Conservation (phyloP, 1,140 invertebrate species). For the Pseudomyrmex sp. region DNA sequence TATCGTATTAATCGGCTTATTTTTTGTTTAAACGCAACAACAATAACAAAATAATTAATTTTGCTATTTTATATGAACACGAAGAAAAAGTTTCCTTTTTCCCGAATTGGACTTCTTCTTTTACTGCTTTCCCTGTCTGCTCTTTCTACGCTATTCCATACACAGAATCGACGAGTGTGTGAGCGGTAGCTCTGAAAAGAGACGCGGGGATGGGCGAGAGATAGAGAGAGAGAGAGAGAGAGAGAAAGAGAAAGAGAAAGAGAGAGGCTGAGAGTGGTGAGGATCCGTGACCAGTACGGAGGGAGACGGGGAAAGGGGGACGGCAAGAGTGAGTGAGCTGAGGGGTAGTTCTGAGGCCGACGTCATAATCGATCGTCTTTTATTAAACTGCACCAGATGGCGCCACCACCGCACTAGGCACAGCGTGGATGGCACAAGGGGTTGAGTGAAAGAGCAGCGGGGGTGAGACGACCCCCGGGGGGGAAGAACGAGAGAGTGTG, state of each 20-base stretch:
- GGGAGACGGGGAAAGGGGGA: neutral
- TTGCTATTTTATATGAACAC: neutral
- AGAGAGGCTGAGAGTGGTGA: conserved; percentile 36
- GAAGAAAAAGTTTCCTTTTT: neutral
- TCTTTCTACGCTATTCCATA: conserved; percentile 32
- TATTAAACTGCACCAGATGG: conserved; percentile 85
- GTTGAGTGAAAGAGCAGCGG: conserved; percentile 56
- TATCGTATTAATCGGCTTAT: too few species aligned
- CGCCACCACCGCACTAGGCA: conserved; percentile 72
- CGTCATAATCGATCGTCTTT: conserved; percentile 86
- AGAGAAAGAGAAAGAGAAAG: conserved; percentile 13
- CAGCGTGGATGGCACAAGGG: conserved; percentile 46
- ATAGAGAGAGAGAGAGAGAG: neutral
- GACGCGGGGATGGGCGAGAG: neutral
- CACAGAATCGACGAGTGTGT: conserved; percentile 14
- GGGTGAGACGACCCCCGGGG: conserved; percentile 25
- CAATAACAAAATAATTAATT: neutral
- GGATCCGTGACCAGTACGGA: conserved; percentile 16
- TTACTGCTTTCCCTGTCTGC: conserved; percentile 26
- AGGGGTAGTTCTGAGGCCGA: conserved; percentile 82
- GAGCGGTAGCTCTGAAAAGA: conserved; percentile 32
- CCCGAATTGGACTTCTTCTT: neutral
- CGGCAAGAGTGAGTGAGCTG: conserved; percentile 64
- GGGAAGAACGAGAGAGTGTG: conserved; percentile 27
- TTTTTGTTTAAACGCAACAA: neutral